Percentiles rank a stretch among this genome's conserved stretches.
Evolutionary conservation across 2,888 invertebrate genomes (phyloP).

Genomic region (Vanessa cardui): DNA sequence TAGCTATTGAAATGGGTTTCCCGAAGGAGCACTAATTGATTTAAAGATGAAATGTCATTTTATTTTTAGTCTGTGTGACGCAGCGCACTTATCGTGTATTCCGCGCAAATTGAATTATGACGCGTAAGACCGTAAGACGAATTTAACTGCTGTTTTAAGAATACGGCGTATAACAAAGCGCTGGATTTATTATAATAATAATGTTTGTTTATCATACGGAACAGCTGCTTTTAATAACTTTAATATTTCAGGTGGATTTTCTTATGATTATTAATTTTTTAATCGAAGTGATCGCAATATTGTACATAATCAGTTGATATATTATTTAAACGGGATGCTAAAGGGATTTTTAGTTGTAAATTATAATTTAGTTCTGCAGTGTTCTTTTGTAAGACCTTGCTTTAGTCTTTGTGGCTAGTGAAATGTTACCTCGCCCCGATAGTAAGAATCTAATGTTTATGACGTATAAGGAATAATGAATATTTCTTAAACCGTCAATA

Average conservation of each 20-base stretch:
- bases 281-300: too few relatives aligned
- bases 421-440: too few relatives aligned
- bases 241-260: not conserved
- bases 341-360: too few relatives aligned
- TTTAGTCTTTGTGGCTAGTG: too few relatives aligned
- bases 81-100: not conserved
- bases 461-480: too few relatives aligned
- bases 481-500: too few relatives aligned
- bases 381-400: too few relatives aligned
- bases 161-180: not conserved
- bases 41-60: not conserved
- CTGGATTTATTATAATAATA: not conserved
- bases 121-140: too few relatives aligned
- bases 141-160: not conserved
- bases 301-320: too few relatives aligned
- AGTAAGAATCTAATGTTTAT: too few relatives aligned
- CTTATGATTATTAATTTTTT: not conserved
- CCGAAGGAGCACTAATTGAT: not conserved
- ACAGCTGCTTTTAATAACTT: not conserved
- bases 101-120: not conserved
- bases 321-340: too few relatives aligned
- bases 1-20: not conserved
- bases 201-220: not conserved
- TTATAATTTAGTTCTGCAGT: too few relatives aligned
- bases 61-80: constrained; percentile 2